Percentiles rank a stretch among this genome's conserved stretches.
These are phyloP conservation scores for Bombus difficillimus DNA, from an alignment of 1,140 invertebrate species.

Conservation along the genomic window DNA sequence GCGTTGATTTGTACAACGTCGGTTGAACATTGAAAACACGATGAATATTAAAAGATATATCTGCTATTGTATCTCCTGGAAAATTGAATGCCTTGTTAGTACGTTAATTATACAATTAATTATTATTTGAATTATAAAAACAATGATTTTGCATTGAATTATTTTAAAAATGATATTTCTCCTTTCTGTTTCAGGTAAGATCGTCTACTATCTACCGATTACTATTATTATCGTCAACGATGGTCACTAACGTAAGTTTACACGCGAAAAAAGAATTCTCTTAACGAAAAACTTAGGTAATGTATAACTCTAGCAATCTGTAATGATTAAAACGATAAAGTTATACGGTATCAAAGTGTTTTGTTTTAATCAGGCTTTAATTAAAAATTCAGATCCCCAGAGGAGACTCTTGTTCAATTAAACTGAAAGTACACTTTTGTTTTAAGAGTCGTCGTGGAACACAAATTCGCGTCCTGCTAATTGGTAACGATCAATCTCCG, in stretches of 20 bases:
- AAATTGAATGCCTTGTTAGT: not conserved
- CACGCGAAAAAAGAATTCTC: not conserved
- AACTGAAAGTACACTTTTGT: conserved; percentile 1
- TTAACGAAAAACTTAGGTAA: too few relatives aligned
- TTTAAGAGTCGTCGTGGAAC: not conserved
- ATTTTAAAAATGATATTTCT: not conserved
- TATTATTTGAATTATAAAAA: not conserved
- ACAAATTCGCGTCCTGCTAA: not conserved
- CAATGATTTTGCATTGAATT: not conserved
- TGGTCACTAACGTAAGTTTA: conserved; percentile 22
- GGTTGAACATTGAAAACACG: not conserved
- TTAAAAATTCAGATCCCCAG: conserved; percentile 1
- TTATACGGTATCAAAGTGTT: not conserved
- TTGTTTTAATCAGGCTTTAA: not conserved
- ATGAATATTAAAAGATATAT: not conserved
- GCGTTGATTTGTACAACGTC: too few relatives aligned
- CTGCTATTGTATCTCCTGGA: not conserved
- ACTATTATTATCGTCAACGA: not conserved
- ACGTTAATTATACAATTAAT: not conserved
- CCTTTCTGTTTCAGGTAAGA: conserved; percentile 26
- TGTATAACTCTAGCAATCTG: not conserved
- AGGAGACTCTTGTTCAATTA: conserved; percentile 1
- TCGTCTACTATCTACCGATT: not conserved
- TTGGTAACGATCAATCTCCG: conserved; percentile 1
- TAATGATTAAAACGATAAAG: not conserved